These are phyloP conservation scores for Amphipyra berbera DNA, from an alignment of 2,888 invertebrate genomes.

Conservation along the genomic window DNA sequence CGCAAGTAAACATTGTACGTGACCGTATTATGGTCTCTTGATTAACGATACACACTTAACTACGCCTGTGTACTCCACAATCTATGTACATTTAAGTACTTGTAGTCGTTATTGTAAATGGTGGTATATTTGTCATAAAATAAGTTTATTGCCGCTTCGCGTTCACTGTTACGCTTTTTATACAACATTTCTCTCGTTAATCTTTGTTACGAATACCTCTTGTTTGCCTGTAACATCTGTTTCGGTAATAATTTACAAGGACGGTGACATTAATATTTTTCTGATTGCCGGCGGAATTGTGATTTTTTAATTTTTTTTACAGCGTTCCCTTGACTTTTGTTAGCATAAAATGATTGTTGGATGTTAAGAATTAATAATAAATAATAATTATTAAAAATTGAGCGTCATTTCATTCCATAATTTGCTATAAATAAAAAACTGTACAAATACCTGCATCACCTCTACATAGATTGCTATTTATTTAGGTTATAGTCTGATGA, in stretches of 20 bases:
- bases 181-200: constrained; percentile 74
- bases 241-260: constrained; percentile 79
- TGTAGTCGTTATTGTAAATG: constrained; percentile 52
- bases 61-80: constrained; percentile 43
- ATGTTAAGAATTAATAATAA: no score
- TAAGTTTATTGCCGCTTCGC: constrained; percentile 62
- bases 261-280: constrained; percentile 68
- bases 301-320: constrained; percentile 52
- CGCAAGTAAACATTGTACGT: constrained; percentile 40
- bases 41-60: constrained; percentile 51
- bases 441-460: no score
- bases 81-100: constrained; percentile 56
- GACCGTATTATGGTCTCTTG: constrained; percentile 39
- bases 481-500: no score
- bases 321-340: constrained; percentile 20
- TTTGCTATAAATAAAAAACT: no score
- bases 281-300: constrained; percentile 64
- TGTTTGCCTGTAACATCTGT: constrained; percentile 80
- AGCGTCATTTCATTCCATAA: no score
- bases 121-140: constrained; percentile 62
- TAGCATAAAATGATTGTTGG: constrained; percentile 12
- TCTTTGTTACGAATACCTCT: constrained; percentile 77
- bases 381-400: no score
- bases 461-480: no score
- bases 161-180: constrained; percentile 68